Evolutionary conservation across 2,113 vertebrate genomes (phyloP), one percentile per base, ranked within the genome.

Genomic region (Hydrolagus affinis): DNA sequence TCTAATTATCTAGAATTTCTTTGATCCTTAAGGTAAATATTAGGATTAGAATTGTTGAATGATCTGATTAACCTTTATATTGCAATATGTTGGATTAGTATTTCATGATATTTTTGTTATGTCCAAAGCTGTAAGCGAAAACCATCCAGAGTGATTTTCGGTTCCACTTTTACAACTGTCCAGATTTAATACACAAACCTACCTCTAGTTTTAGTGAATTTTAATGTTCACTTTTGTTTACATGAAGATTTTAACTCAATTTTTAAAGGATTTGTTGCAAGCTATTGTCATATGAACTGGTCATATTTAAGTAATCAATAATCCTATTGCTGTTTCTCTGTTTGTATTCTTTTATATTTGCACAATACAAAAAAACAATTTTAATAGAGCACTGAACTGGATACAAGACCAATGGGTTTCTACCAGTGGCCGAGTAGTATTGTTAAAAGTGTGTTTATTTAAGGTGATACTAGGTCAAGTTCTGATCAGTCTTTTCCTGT

Each of bases 191-290:
- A 68, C 15, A 80, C 11, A 64, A 44, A 44, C 44, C 62, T 19
- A 83, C 62, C 60, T 80, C 59, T 80, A 80, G n/a, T 60, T 83
- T 14, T 14, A 19, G 44, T 44, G 44, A 64, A 17, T 66, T 77
- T 83, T 83, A 28, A 66, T 17, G 19, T 32, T 83, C 66, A 83
- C 17, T 66, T 68, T 66, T 83, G 78, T 83, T 66, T 83, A 83
- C 78, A 66, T 83, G 8, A 28, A 83, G 21, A 28, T 66, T 30
- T 75, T 75, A 75, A 19, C 32, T 56, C 15, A 75, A 44, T 44
- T 44, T 44, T 44, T 44, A 73, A 57, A 56, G 32, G 56, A 75
- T 75, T 3, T 75, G 32, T 75, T 21, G 9, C 32, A 32, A 74
- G 73, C 32, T 1, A 30, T 32, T 83, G 11, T 8, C 32, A 19